These are phyloP conservation scores for Syrmaticus mikado DNA, from an alignment of 2,113 vertebrate species.

Conservation along the genomic window DNA sequence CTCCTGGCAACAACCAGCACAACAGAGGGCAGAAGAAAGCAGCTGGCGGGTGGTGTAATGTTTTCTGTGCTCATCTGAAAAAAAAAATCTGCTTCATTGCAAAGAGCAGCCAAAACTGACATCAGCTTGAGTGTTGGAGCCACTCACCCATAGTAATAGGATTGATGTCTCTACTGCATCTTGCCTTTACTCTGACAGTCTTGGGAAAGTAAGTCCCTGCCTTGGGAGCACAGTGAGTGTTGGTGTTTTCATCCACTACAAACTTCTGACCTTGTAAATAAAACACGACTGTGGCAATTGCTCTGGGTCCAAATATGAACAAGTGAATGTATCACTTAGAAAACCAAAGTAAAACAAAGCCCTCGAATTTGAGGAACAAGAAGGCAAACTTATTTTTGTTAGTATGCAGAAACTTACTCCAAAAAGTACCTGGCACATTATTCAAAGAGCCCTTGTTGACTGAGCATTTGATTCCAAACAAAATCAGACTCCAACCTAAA, in stretches of 20 bases:
- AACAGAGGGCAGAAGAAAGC: neutral
- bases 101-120: neutral
- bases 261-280: neutral
- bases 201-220: neutral
- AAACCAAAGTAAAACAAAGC: neutral
- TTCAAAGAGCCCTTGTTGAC: neutral
- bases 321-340: neutral
- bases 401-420: neutral
- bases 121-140: neutral
- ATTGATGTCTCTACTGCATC: neutral
- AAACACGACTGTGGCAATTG: neutral
- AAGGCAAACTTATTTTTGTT: neutral
- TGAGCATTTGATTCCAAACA: neutral
- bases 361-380: neutral
- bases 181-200: neutral
- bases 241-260: neutral
- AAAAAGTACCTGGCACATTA: neutral
- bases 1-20: neutral
- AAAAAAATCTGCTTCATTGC: neutral
- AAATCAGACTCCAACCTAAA: too few relatives aligned
- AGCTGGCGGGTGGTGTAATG: neutral
- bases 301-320: neutral
- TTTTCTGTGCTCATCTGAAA: neutral
- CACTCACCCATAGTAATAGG: accelerated
- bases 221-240: neutral